A percentile compares a stretch with the other conserved stretches of the same genome.
Conservation (phyloP, 2,888 invertebrate species). For the Tiphia femorata region DNA sequence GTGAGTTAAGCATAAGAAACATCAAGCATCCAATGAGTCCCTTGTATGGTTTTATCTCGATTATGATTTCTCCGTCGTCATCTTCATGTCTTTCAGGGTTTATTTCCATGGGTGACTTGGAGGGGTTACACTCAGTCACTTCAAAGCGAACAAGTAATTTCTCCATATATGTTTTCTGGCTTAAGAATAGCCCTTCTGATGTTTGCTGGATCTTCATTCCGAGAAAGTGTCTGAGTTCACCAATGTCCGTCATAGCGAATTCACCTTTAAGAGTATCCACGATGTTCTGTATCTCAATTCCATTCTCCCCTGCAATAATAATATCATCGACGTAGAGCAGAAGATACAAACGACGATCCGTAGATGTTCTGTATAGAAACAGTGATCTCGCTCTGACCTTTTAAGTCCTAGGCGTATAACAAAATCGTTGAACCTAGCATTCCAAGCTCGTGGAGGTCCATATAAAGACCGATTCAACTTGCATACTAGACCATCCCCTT, state of each 20-base stretch:
- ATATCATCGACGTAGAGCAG: slow-evolving; percentile 9
- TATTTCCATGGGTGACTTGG: slow-evolving; percentile 39
- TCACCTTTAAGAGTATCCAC: slow-evolving; percentile 22
- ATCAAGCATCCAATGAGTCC: slow-evolving; percentile 30
- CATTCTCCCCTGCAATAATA: not conserved
- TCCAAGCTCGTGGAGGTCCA: slow-evolving; percentile 1
- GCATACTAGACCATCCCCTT: slow-evolving; percentile 5
- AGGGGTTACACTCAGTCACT: slow-evolving; percentile 46
- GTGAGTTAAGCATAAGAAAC: slow-evolving; percentile 18
- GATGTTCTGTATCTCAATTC: slow-evolving; percentile 5
- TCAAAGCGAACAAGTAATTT: slow-evolving; percentile 41
- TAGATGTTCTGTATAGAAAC: not conserved
- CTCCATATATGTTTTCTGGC: slow-evolving; percentile 41
- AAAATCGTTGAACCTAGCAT: not conserved
- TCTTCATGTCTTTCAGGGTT: slow-evolving; percentile 16
- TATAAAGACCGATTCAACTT: slow-evolving; percentile 9
- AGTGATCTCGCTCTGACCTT: not conserved
- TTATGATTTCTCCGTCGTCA: slow-evolving; percentile 10
- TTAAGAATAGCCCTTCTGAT: slow-evolving; percentile 34
- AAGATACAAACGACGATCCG: not conserved
- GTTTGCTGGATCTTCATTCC: slow-evolving; percentile 43
- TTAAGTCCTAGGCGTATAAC: not conserved
- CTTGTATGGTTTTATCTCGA: slow-evolving; percentile 22
- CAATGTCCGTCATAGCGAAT: slow-evolving; percentile 50
- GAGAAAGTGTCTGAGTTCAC: slow-evolving; percentile 40